Conservation (phyloP, 1,140 invertebrate genomes). For the Trachelipus rathkii region DNA sequence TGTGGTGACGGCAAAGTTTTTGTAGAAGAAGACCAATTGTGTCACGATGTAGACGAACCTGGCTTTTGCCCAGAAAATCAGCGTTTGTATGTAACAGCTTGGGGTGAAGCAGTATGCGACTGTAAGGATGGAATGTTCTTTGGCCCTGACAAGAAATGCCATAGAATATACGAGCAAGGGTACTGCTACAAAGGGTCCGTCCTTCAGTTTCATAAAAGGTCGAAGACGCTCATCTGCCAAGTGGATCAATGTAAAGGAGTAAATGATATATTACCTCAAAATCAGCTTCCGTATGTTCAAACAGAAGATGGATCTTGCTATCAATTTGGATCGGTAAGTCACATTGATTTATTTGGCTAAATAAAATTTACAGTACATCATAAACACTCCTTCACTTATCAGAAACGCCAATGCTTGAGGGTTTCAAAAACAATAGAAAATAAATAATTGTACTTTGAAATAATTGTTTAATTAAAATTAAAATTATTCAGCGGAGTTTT, state of each 20-base stretch:
- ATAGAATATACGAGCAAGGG: slow-evolving; percentile 36
- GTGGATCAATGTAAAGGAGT: slow-evolving; percentile 33
- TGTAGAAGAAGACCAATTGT: slow-evolving; percentile 41
- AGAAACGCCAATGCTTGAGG: too few species aligned
- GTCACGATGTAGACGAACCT: slow-evolving; percentile 43
- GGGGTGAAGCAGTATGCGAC: slow-evolving; percentile 41
- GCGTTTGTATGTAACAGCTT: slow-evolving; percentile 42
- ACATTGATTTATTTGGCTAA: too few species aligned
- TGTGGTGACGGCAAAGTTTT: slow-evolving; percentile 39
- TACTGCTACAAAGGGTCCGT: slow-evolving; percentile 37
- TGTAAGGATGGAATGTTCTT: slow-evolving; percentile 43
- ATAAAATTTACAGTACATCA: too few species aligned
- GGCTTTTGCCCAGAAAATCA: slow-evolving; percentile 40
- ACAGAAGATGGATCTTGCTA: slow-evolving; percentile 37
- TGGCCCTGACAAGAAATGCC: slow-evolving; percentile 34
- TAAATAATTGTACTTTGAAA: too few species aligned
- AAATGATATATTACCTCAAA: slow-evolving; percentile 33
- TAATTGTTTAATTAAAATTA: too few species aligned
- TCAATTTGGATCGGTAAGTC: slow-evolving; percentile 39
- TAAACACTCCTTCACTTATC: too few species aligned
- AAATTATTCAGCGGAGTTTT: too few species aligned
- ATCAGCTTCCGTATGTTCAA: slow-evolving; percentile 40
- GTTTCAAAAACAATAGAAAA: too few species aligned
- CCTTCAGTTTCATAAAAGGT: slow-evolving; percentile 36
- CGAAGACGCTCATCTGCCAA: slow-evolving; percentile 35